Base-by-base conservation (phyloP, 2,888 invertebrate species). In the Idaea straminata region DNA sequence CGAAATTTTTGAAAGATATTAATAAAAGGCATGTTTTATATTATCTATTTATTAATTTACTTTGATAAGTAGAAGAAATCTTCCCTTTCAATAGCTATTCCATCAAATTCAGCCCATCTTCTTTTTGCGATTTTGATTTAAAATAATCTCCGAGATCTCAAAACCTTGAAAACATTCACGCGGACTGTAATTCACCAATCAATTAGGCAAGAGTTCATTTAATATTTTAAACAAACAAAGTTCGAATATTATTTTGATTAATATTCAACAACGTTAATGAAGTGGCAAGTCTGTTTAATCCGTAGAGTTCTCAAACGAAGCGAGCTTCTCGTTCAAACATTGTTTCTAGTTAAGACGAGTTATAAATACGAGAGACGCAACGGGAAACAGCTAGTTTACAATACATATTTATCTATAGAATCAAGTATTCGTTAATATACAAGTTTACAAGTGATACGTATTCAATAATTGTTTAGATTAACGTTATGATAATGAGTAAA, bases 401-500 rank as follows among this genome's bases (percentile, higher is more conserved):
- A 0, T 1, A 4, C 36, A 36, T 36, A 10, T 36, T 10, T 36
- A 36, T 36, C 36, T 36, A 36, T 36, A 36, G 36, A 7, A 36
- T 36, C 36, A 36, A 36, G 10, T 36, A 7, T 36, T 36, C 36
- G 36, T 36, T 7, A 36, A 10, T 36, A 10, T 36, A 36, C 36
- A 36, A 36, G 10, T 36, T 36, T 36, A 36, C 36, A 36, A 70
- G 66, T 65, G 66, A 66, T 66, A 67, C 61, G 74, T 67, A 74
- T 71, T 74, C 71, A 73, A 79, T 78, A 78, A 81, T 78, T 78
- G 76, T 78, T 78, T 74, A 83, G 79, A 79, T 82, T 72, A 75
- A 74, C 74, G 74, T 74, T 74, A 74, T 73, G 80, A 82, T 83
- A 84, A 82, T 80, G 78, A 79, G 78, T 70, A 71, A 77, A 77